phyloP scores from a whole-genome alignment of 2,113 vertebrate species.

The Psilopsiagon aymara region DNA sequence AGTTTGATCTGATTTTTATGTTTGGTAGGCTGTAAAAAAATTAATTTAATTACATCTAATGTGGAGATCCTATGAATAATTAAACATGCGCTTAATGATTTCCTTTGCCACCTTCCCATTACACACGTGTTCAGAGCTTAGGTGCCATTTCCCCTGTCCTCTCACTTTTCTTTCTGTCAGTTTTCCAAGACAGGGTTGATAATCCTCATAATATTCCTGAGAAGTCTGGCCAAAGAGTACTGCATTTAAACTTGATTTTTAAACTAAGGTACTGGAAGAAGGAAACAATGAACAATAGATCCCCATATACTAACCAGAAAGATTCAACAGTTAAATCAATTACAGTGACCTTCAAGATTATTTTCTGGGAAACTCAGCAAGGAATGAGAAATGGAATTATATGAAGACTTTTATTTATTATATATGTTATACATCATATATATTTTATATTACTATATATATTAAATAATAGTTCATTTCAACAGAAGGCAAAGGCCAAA shows the following conservation, averaged over 20 bases:
- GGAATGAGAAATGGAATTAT: neutral
- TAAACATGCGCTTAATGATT: neutral
- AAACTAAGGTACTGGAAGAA: neutral
- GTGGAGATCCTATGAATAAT: neutral
- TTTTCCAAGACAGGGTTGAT: neutral
- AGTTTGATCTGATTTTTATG: neutral
- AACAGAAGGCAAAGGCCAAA: neutral
- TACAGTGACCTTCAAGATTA: neutral
- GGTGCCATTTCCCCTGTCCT: too few relatives aligned
- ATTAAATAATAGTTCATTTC: neutral
- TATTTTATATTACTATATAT: too few relatives aligned
- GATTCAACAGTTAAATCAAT: neutral
- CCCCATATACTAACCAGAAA: neutral
- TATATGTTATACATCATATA: too few relatives aligned
- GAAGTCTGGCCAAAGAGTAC: neutral
- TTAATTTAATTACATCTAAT: neutral
- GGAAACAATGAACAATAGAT: neutral
- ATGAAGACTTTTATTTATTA: neutral
- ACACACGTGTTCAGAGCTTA: fast-evolving
- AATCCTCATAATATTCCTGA: neutral
- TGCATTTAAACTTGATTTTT: neutral
- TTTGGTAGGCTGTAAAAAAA: neutral
- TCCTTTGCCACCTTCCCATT: neutral
- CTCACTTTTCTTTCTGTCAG: neutral
- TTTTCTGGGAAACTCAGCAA: neutral